These are phyloP conservation scores for Sorex maritimensis DNA, from an alignment of 2,797 vertebrate species.

Conservation along the genomic window DNA sequence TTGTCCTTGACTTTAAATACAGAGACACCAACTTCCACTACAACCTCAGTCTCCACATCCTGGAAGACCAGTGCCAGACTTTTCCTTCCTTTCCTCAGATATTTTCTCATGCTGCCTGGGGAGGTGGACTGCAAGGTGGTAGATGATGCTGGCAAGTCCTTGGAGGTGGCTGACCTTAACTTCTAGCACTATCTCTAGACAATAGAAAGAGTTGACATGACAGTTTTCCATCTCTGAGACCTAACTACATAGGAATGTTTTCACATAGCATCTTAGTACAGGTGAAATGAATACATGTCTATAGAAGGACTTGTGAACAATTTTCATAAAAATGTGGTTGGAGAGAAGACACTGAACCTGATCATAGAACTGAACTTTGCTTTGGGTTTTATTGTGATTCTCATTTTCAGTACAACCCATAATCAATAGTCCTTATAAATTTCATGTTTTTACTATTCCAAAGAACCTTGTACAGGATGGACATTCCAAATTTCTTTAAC, in stretches of 20 bases:
- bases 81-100: no score
- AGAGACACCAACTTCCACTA: background rate
- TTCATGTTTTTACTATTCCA: background rate
- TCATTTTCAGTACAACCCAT: background rate
- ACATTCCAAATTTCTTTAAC: no score
- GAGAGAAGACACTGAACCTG: background rate
- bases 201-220: background rate
- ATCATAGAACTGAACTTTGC: background rate
- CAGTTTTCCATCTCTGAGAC: background rate
- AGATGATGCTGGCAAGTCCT: fast-evolving
- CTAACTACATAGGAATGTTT: background rate
- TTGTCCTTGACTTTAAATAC: background rate
- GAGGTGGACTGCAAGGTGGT: fast-evolving
- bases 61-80: background rate
- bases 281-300: slow-evolving; percentile 53
- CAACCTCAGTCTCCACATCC: background rate
- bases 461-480: fast-evolving
- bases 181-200: background rate
- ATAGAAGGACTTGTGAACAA: background rate
- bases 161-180: background rate
- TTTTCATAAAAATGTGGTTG: background rate
- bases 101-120: background rate
- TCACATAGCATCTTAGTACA: background rate
- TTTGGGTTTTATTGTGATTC: background rate
- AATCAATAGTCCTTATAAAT: no score